These are phyloP conservation scores for Matsumurasca onukii DNA, from an alignment of 1,140 invertebrate species.

Conservation along the genomic window DNA sequence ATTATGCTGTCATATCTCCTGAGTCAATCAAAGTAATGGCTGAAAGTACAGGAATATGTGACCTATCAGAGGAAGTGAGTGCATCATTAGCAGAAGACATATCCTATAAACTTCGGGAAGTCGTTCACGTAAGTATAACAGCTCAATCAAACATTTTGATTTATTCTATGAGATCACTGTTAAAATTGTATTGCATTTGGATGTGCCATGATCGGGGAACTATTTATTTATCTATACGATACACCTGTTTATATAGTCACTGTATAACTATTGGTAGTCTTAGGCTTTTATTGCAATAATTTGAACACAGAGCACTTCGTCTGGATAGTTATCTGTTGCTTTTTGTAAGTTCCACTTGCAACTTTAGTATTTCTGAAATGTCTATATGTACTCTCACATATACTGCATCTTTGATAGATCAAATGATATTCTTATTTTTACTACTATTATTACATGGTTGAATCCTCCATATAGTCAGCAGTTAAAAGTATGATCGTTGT, in stretches of 20 bases:
- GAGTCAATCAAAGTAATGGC: conserved; percentile 18
- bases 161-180: background rate
- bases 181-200: background rate
- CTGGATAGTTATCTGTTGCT: too few relatives aligned
- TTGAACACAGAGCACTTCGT: background rate
- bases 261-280: background rate
- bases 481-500: too few relatives aligned
- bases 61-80: conserved; percentile 29
- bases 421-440: too few relatives aligned
- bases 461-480: too few relatives aligned
- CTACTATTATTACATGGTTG: too few relatives aligned
- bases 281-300: background rate
- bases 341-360: too few relatives aligned
- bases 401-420: too few relatives aligned
- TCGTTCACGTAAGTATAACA: conserved; percentile 32
- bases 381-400: too few relatives aligned
- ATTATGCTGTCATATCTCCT: background rate
- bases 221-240: background rate
- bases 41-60: conserved; percentile 30
- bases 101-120: conserved; percentile 33
- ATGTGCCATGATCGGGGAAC: background rate
- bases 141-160: background rate
- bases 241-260: too few relatives aligned
- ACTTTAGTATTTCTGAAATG: too few relatives aligned
- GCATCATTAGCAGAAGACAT: conserved; percentile 31